Evolutionary conservation across 2,797 vertebrate species (phyloP).

Genomic region (Helarctos malayanus): DNA sequence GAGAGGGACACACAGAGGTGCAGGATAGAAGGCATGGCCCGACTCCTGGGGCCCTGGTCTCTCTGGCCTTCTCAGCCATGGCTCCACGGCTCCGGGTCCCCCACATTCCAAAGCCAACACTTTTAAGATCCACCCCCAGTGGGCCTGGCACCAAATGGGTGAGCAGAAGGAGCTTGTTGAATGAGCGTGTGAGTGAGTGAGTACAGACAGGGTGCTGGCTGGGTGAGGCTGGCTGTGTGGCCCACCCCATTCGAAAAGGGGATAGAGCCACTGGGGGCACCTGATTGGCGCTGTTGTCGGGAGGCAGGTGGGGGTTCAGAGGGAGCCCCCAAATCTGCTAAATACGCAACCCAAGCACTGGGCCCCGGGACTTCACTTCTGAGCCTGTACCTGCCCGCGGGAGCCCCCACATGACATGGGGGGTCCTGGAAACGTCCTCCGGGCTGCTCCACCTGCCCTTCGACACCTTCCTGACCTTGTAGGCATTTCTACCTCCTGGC

Average conservation of each 20-base stretch:
- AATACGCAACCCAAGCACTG: too few relatives aligned
- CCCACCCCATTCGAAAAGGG: background rate
- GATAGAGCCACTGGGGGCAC: too few relatives aligned
- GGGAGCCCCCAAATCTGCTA: background rate
- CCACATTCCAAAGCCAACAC: background rate
- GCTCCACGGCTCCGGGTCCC: background rate
- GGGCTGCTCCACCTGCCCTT: background rate
- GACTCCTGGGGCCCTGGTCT: background rate
- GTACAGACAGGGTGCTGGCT: rapidly evolving
- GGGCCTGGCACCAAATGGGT: background rate
- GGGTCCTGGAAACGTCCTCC: rapidly evolving
- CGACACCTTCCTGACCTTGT: background rate
- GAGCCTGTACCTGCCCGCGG: rapidly evolving
- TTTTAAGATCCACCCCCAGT: rapidly evolving
- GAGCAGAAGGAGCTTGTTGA: rapidly evolving
- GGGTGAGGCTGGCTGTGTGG: background rate
- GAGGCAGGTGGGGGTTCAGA: background rate
- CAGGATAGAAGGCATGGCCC: background rate
- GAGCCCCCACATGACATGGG: rapidly evolving
- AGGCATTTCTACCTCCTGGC: too few relatives aligned
- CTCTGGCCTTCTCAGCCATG: background rate
- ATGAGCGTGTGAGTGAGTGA: rapidly evolving
- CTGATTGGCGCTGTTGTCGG: background rate
- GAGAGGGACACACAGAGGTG: rapidly evolving
- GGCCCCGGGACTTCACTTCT: too few relatives aligned